phyloP scores from a whole-genome alignment of 2,797 vertebrate genomes.

The Rhinatrema bivittatum region DNA sequence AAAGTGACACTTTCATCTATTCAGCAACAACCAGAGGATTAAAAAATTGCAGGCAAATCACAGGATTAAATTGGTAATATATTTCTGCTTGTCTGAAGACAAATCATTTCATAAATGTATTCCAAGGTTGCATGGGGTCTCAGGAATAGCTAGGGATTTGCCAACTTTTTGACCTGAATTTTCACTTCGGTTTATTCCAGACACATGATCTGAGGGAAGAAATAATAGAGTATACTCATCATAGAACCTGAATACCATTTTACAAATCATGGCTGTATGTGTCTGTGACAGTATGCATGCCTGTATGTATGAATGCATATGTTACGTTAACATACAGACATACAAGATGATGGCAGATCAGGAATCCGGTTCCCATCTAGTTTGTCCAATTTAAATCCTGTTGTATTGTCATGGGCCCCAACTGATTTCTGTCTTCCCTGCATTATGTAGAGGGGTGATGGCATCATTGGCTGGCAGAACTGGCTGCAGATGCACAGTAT shows the following conservation, averaged over 20 bases:
- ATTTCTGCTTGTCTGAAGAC: constrained; percentile 44
- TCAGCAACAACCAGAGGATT: constrained; percentile 50
- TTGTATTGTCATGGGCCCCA: no score
- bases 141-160: not conserved
- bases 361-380: no score
- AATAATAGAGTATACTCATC: not conserved
- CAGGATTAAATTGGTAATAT: constrained; percentile 38
- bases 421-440: no score
- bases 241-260: not conserved
- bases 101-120: constrained; percentile 33
- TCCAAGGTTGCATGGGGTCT: not conserved
- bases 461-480: no score
- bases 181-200: not conserved
- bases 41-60: constrained; percentile 53
- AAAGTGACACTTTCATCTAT: constrained; percentile 53
- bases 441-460: no score
- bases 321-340: no score
- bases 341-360: no score
- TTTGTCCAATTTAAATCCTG: no score
- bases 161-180: not conserved
- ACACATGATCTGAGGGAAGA: no score
- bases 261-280: not conserved
- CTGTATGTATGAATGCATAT: no score
- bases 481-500: no score
- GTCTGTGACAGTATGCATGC: no score